Conservation (phyloP, 2,113 vertebrate genomes). For the Pedetes capensis region DNA sequence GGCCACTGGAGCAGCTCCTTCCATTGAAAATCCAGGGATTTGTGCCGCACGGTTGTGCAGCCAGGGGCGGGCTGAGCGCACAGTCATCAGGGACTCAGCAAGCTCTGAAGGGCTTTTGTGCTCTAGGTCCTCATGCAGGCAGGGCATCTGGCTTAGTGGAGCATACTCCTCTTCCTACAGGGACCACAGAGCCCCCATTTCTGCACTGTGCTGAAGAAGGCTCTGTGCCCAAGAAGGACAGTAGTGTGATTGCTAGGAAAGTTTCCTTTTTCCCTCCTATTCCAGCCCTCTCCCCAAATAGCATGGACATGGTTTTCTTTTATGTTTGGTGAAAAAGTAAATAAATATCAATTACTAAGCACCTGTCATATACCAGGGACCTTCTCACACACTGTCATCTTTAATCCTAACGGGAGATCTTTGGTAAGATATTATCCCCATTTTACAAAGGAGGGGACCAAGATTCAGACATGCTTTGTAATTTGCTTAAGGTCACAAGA, state of each 20-base stretch:
- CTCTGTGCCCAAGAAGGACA: background rate
- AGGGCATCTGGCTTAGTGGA: background rate
- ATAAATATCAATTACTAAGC: background rate
- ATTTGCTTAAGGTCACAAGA: background rate
- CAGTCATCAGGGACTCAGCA: background rate
- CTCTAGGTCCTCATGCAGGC: background rate
- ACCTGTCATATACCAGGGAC: background rate
- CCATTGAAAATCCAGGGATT: conserved; percentile 54
- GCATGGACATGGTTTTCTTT: background rate
- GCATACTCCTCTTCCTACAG: background rate
- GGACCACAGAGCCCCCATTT: background rate
- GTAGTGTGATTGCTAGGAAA: background rate
- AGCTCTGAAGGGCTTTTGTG: background rate
- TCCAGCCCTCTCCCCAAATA: background rate
- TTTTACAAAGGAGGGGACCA: background rate
- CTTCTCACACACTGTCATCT: background rate
- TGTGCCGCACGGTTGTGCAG: background rate
- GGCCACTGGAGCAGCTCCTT: conserved; percentile 13
- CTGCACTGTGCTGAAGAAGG: too few species aligned
- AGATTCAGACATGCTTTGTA: background rate
- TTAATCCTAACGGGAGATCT: background rate
- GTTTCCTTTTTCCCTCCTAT: background rate
- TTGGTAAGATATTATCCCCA: background rate
- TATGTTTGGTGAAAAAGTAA: background rate
- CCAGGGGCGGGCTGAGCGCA: background rate